Evolutionary conservation across 1,140 invertebrate species (phyloP), one percentile per base, ranked within the genome.

Genomic region (Gerris buenoi): DNA sequence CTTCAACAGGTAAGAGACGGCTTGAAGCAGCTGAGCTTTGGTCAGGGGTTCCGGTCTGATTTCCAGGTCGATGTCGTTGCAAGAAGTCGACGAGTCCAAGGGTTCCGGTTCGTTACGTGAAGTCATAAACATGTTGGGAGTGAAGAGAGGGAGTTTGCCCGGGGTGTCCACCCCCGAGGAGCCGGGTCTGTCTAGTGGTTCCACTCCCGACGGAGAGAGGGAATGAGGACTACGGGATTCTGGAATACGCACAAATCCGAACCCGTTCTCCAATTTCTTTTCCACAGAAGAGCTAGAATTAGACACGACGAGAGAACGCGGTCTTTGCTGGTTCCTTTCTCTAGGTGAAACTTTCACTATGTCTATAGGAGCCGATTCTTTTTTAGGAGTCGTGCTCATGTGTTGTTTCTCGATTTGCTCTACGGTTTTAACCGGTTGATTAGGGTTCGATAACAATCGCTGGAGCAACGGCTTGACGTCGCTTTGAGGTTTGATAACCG

Each of bases 371-470:
- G 33, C 61, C 2, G 65, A 5, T 27, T 77, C 72, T 25, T 78
- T 77, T 64, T 83, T 85, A 18, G 84, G 87, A 14, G 85, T 89
- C 65, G 83, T 82, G 46, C 86, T 86, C 63, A 88, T 81, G 72
- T 92, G 90, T 71, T 91, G 89, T 69, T 91, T 90, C 72, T 94
- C 91, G 72, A 94, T 90, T 75, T 93, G 88, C 73, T 93, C 90
- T 13, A 94, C 84, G 63, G 84, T 86, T 73, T 90, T 88, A 25
- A 87, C 86, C 2, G 88, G 87, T 74, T 89, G 88, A 26, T 87
- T 86, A 10, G 87, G 86, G 74, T 89, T 86, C 28, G 87, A 89
- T 85, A 90, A 88, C 28, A 91, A 61, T 10, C 70, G 63, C 23
- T 71, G 69, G 3, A 71, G 23, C 2, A 70, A 23, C 5, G 67